These are phyloP conservation scores for Leiothrix lutea DNA, from an alignment of 2,113 vertebrate species.

Conservation along the genomic window DNA sequence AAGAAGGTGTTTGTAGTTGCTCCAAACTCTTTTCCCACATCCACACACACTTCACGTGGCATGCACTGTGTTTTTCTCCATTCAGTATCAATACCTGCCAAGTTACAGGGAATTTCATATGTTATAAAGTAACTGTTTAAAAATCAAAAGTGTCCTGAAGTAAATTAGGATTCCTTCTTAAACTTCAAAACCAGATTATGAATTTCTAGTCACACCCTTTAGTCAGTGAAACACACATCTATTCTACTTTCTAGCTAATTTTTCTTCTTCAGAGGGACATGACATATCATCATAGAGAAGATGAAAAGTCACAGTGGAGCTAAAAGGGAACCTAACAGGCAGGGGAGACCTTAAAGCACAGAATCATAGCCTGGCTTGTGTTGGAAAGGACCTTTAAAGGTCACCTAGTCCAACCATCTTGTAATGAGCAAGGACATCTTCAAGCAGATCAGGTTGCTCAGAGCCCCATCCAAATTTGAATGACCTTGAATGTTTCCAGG, in stretches of 20 bases:
- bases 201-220: not conserved
- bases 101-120: constrained; percentile 72
- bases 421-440: not conserved
- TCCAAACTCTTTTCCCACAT: constrained; percentile 98
- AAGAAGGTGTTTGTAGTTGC: constrained; percentile 98
- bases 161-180: not conserved
- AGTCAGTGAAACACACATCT: not conserved
- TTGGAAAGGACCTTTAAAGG: not conserved
- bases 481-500: not conserved
- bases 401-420: not conserved
- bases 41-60: constrained; percentile 97
- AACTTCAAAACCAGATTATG: not conserved
- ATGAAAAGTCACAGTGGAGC: not conserved
- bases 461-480: not conserved
- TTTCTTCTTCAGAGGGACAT: not conserved
- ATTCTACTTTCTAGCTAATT: not conserved
- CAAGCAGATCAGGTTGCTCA: not conserved
- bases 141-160: not conserved
- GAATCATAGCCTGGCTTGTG: not conserved
- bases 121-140: constrained; percentile 66
- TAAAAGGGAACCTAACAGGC: not conserved
- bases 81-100: constrained; percentile 96
- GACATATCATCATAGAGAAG: not conserved
- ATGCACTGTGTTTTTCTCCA: constrained; percentile 97
- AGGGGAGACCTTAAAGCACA: not conserved